These are phyloP conservation scores for human DNA, from an alignment of 2,113 vertebrate genomes.

Conservation along the genomic window DNA sequence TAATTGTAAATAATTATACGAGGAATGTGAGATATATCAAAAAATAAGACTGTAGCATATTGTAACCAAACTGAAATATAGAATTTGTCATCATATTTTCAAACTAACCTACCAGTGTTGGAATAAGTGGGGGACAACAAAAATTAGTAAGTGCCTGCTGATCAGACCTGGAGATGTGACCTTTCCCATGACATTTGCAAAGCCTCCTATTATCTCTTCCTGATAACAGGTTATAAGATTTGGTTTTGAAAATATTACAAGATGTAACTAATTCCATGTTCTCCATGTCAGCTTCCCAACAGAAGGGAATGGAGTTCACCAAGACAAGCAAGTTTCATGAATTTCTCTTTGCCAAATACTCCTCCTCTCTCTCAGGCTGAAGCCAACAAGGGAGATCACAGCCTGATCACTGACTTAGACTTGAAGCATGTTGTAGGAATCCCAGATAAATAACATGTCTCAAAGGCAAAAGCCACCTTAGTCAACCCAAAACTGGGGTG, in stretches of 20 bases:
- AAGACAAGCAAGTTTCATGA: background rate
- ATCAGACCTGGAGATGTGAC: background rate
- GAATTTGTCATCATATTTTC: background rate
- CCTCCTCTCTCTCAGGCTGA: background rate
- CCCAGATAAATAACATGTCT: background rate
- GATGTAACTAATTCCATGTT: background rate
- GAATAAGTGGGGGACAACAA: conserved; percentile 34
- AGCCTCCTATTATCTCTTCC: background rate
- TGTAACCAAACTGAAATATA: conserved; percentile 16
- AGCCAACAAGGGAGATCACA: background rate
- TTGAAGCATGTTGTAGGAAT: background rate
- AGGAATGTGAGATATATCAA: conserved; percentile 11
- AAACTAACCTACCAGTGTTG: background rate
- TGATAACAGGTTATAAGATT: conserved; percentile 31
- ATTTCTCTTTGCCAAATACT: background rate
- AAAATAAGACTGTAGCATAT: conserved; percentile 45
- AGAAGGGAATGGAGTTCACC: background rate
- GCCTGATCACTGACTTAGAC: background rate
- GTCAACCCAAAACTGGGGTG: background rate
- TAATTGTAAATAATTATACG: conserved; percentile 14
- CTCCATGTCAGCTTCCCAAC: background rate
- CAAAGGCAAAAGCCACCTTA: background rate
- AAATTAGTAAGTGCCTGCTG: conserved; percentile 5
- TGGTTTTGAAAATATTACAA: conserved; percentile 43
- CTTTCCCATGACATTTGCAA: conserved; percentile 28